phyloP scores from a whole-genome alignment of 2,888 invertebrate species.

The Eristalinus sepulchralis region DNA sequence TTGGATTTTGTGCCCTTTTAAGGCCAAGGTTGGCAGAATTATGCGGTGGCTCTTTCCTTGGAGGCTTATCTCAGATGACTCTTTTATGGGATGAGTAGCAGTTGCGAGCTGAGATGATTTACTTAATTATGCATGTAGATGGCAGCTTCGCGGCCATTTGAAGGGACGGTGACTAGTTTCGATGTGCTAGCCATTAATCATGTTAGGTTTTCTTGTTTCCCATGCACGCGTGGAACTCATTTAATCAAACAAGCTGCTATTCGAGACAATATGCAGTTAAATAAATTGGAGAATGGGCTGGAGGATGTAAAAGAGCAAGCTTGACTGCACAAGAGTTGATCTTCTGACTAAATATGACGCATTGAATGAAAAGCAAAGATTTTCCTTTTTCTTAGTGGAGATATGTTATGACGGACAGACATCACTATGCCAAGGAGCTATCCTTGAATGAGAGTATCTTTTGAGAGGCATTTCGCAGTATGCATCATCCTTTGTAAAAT shows the following conservation, averaged over 20 bases:
- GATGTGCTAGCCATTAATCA: constrained; percentile 3
- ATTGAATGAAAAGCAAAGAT: too few relatives aligned
- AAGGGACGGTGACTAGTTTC: constrained; percentile 12
- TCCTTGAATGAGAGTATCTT: too few relatives aligned
- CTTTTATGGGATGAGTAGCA: neutral
- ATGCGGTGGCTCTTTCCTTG: neutral
- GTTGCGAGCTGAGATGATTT: constrained; percentile 4
- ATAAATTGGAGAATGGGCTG: neutral
- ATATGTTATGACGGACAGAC: too few relatives aligned
- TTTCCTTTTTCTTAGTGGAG: too few relatives aligned
- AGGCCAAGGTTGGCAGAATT: constrained; percentile 40
- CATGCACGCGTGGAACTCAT: neutral
- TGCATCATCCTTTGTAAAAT: too few relatives aligned
- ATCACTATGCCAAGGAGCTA: too few relatives aligned
- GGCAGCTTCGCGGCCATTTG: constrained; percentile 11
- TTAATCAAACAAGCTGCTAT: neutral
- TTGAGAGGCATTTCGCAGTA: too few relatives aligned
- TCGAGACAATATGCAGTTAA: neutral
- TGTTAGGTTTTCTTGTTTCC: neutral
- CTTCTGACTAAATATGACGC: too few relatives aligned
- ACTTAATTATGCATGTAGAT: constrained; percentile 7
- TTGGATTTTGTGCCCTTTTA: constrained; percentile 36
- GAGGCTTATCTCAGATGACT: neutral
- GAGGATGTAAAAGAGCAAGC: too few relatives aligned
- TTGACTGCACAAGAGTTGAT: too few relatives aligned